Evolutionary conservation across 2,797 vertebrate species (phyloP).

Genomic region (Pachyuromys duprasi): DNA sequence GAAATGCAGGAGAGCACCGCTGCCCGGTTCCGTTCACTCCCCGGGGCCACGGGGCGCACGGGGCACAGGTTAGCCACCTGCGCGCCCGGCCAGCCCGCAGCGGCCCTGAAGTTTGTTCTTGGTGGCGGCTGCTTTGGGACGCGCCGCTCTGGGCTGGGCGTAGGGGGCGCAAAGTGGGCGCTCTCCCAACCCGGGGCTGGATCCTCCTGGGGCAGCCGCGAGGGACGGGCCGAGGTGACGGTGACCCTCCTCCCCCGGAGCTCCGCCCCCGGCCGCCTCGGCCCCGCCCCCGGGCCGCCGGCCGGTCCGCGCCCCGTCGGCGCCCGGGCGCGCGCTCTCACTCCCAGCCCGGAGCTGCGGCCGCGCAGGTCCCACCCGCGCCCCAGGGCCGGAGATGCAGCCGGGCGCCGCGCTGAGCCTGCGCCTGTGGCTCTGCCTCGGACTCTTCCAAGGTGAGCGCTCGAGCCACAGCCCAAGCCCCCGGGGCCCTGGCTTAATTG

Average conservation of each 20-base stretch:
- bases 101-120: background rate
- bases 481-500: background rate
- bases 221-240: background rate
- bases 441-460: constrained; percentile 61
- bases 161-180: background rate
- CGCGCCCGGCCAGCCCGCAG: background rate
- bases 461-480: background rate
- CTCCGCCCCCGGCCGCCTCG: constrained; percentile 16
- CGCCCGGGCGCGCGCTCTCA: background rate
- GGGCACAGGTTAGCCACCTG: background rate
- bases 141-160: background rate
- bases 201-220: background rate
- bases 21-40: background rate
- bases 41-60: accelerated
- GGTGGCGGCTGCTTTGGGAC: background rate
- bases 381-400: constrained; percentile 73
- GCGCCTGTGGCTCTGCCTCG: constrained; percentile 73
- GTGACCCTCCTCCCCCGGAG: constrained; percentile 57
- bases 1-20: background rate
- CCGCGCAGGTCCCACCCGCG: constrained; percentile 5
- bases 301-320: background rate
- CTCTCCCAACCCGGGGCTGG: background rate
- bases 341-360: background rate
- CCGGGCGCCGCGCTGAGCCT: constrained; percentile 52
- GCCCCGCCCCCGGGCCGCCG: constrained; percentile 47